Conservation (phyloP, 2,888 invertebrate species). For the Drosophila trichaetosa region DNA sequence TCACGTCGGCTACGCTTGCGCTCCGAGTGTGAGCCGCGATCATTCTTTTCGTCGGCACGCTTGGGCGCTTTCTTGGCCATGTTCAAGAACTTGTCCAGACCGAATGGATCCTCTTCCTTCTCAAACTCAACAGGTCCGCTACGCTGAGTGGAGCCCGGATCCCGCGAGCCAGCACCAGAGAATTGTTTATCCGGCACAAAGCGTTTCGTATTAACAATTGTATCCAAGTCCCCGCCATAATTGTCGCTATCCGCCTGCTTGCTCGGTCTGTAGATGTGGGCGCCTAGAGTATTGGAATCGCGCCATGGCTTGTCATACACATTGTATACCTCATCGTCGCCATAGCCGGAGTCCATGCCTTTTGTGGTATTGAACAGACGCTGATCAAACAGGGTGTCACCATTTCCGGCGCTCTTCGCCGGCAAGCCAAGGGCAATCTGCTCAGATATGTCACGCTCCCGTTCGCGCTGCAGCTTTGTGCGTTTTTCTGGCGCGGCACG, state of each 20-base stretch:
- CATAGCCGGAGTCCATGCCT: slow-evolving; percentile 96
- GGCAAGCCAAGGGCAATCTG: slow-evolving; percentile 99
- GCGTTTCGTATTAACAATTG: slow-evolving; percentile 94
- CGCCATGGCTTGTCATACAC: slow-evolving; percentile 99
- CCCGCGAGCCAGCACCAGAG: slow-evolving; percentile 92
- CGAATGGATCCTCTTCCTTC: slow-evolving; percentile 96
- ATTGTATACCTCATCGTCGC: slow-evolving; percentile 98
- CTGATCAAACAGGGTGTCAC: slow-evolving; percentile 97
- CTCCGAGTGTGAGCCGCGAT: slow-evolving; percentile 73
- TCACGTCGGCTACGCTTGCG: slow-evolving; percentile 77
- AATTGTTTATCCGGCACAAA: slow-evolving; percentile 99
- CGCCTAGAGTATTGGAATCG: slow-evolving; percentile 92
- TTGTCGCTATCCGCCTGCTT: slow-evolving; percentile 95
- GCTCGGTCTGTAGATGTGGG: slow-evolving; percentile 95
- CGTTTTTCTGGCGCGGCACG: slow-evolving; percentile 97
- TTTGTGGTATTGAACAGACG: slow-evolving; percentile 96
- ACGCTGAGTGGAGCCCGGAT: slow-evolving; percentile 86
- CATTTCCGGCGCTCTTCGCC: slow-evolving; percentile 89
- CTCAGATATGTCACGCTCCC: slow-evolving; percentile 98
- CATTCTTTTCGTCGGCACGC: slow-evolving; percentile 86
- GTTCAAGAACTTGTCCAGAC: slow-evolving; percentile 98
- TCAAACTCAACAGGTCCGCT: slow-evolving; percentile 98
- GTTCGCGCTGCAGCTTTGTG: slow-evolving; percentile 93
- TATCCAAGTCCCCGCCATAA: slow-evolving; percentile 96
- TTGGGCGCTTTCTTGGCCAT: slow-evolving; percentile 95